Evolutionary conservation across 2,888 invertebrate species (phyloP), one percentile per base, ranked within the genome.

Genomic region (Yponomeuta evonymella): DNA sequence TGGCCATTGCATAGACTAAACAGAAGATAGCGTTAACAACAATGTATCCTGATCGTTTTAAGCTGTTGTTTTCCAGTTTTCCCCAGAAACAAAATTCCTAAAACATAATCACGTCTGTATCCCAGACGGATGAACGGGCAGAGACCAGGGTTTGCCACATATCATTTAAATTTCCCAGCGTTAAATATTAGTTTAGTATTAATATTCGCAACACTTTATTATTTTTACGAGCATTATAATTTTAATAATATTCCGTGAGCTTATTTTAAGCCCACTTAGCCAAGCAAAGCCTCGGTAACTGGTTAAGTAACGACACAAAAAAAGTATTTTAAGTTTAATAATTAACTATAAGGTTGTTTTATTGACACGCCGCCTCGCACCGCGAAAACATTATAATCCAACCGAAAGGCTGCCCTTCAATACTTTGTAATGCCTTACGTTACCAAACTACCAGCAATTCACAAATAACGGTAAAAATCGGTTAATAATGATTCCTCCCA

Each of bases 311-410:
- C 83, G 83, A 83, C 81, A 79, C 83, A 83, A 88, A 88, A 88
- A 88, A 88, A 85, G 87, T 84, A 85, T 87, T 89, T 33, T 86
- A 87, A 88, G 79, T 81, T 80, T 81, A 83, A 87, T 89, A 88
- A 88, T 88, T 87, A 88, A 88, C 81, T 82, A 79, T 73, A 72
- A 76, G 84, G 85, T 86, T 86, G 85, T 81, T 86, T 87, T 87
- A 87, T 85, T 84, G 84, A 86, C 81, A 81, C 74, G 72, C 77
- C 79, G 80, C 84, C 80, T 80, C 82, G 80, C 74, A 72, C 77
- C 79, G 80, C 84, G 80, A 80, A 86, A 86, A 84, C 82, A 85
- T 84, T 81, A 66, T 11, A 65, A 58, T 51, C 66, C 15, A 66
- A 29, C 10, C 11, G 5, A 23, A 48, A 36, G 48, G 80, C 83